phyloP scores from a whole-genome alignment of 2,888 invertebrate species.

The Eudemis profundana region DNA sequence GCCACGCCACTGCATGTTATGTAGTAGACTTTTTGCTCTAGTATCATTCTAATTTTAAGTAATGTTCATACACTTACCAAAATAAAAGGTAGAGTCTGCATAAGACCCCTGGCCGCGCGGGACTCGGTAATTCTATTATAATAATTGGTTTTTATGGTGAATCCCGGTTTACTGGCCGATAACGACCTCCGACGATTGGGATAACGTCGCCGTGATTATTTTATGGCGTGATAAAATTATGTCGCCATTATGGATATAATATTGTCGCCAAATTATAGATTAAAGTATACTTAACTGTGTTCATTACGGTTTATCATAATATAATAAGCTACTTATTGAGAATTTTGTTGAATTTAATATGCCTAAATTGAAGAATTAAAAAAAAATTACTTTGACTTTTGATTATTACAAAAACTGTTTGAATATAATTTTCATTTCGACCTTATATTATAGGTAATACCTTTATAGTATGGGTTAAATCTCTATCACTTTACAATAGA shows the following conservation, averaged over 20 bases:
- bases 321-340: too few species aligned
- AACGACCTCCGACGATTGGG: conserved; percentile 77
- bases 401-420: too few species aligned
- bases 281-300: not conserved
- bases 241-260: conserved; percentile 5
- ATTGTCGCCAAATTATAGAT: not conserved
- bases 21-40: too few species aligned
- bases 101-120: not conserved
- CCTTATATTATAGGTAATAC: too few species aligned
- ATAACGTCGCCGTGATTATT: conserved; percentile 51
- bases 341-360: too few species aligned
- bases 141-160: conserved; percentile 56
- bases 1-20: too few species aligned
- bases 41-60: too few species aligned
- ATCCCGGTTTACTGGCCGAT: conserved; percentile 78
- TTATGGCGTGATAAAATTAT: conserved; percentile 30
- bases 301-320: not conserved
- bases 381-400: too few species aligned
- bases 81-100: not conserved
- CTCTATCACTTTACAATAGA: too few species aligned
- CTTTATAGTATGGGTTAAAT: too few species aligned
- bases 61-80: not conserved
- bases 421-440: too few species aligned
- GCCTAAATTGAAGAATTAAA: too few species aligned
- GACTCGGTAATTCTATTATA: conserved; percentile 29